Conservation (phyloP, 2,797 vertebrate species). For the Vultur gryphus region DNA sequence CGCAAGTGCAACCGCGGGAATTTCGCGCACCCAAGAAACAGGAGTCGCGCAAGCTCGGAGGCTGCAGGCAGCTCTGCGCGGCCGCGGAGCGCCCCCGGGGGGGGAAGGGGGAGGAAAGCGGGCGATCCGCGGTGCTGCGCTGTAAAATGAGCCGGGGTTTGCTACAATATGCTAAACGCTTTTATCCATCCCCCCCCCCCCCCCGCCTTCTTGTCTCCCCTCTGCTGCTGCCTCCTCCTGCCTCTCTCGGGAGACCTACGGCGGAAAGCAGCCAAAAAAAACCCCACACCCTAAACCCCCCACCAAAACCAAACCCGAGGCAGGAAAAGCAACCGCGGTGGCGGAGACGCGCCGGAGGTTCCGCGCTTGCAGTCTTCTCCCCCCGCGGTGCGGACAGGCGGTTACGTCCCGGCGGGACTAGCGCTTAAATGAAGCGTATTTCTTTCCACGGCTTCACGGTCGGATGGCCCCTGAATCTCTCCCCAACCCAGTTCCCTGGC, state of each 20-base stretch:
- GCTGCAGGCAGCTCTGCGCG: background rate
- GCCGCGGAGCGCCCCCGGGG: background rate
- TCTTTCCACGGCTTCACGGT: background rate
- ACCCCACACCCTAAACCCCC: no score
- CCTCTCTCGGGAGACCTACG: background rate
- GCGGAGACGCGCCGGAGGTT: background rate
- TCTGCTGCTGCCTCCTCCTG: background rate
- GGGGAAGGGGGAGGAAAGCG: background rate
- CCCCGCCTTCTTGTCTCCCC: no score
- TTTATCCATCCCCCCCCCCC: fast-evolving
- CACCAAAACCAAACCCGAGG: background rate
- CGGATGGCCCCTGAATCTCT: background rate
- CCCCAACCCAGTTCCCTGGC: background rate
- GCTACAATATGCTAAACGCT: background rate
- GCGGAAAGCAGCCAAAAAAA: background rate
- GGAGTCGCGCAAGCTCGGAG: background rate
- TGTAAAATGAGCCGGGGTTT: background rate
- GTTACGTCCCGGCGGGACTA: background rate
- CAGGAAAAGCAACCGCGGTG: background rate
- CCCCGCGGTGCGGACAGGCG: fast-evolving
- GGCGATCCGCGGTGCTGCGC: background rate
- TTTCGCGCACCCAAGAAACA: background rate
- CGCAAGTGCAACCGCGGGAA: background rate
- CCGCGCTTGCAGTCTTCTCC: background rate
- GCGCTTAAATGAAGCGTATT: background rate